Evolutionary conservation across 1,140 invertebrate species (phyloP).

Genomic region (Lethrus apterus): DNA sequence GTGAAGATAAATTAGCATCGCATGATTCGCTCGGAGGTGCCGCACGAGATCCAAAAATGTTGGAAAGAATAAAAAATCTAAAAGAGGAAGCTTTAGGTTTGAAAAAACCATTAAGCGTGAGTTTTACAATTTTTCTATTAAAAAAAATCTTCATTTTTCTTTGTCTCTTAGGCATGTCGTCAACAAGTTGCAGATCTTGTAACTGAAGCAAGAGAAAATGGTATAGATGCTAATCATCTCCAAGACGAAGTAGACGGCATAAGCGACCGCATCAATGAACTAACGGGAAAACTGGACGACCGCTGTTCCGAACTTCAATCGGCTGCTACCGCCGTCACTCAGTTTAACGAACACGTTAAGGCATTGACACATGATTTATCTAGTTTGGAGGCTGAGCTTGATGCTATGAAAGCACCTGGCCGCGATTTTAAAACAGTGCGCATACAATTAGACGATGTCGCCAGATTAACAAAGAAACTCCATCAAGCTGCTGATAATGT

Average conservation of each 20-base stretch:
- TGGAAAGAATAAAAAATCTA: constrained; percentile 72
- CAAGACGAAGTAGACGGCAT: constrained; percentile 71
- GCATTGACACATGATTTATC: constrained; percentile 65
- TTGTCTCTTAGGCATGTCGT: constrained; percentile 32
- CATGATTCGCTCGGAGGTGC: constrained; percentile 73
- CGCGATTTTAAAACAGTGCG: constrained; percentile 80
- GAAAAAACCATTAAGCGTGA: constrained; percentile 66
- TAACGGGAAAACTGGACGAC: constrained; percentile 70
- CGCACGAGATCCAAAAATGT: constrained; percentile 70
- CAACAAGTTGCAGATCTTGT: constrained; percentile 67
- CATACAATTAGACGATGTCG: constrained; percentile 75
- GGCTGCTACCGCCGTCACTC: constrained; percentile 76
- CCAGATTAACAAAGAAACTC: constrained; percentile 59
- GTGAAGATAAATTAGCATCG: constrained; percentile 78
- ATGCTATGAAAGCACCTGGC: constrained; percentile 74
- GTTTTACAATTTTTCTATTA: constrained; percentile 4
- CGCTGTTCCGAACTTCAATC: constrained; percentile 75
- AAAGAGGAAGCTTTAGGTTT: constrained; percentile 68
- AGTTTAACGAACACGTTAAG: constrained; percentile 83
- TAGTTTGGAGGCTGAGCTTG: constrained; percentile 75
- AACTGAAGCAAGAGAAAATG: constrained; percentile 58
- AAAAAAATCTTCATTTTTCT: background rate
- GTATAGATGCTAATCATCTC: constrained; percentile 65
- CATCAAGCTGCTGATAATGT: constrained; percentile 61
- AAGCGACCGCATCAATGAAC: constrained; percentile 67